These are phyloP conservation scores for Lipotes vexillifer DNA, from an alignment of 2,113 vertebrate genomes.

Conservation along the genomic window DNA sequence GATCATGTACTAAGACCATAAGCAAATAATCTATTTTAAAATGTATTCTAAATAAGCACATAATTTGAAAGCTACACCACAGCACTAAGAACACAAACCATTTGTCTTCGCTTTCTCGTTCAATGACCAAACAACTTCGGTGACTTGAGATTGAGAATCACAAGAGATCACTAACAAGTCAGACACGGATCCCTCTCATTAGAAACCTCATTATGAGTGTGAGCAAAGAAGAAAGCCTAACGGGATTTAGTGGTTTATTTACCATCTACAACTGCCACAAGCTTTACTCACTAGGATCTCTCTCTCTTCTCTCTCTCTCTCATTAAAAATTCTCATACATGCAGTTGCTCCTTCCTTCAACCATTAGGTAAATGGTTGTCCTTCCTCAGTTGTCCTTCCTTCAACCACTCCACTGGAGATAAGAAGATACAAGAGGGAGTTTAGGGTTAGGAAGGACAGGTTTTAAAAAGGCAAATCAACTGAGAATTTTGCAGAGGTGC, in stretches of 20 bases:
- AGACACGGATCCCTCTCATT: background rate
- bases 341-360: background rate
- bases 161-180: background rate
- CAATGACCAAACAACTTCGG: background rate
- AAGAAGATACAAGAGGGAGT: background rate
- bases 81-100: background rate
- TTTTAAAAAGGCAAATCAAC: background rate
- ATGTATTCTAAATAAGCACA: background rate
- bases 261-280: background rate
- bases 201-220: background rate
- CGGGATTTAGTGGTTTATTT: background rate
- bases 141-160: background rate
- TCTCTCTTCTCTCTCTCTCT: background rate
- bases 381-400: no score
- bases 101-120: background rate
- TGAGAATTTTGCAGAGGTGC: background rate
- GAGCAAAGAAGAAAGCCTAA: background rate
- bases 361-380: background rate
- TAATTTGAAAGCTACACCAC: background rate
- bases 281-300: background rate
- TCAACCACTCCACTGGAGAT: background rate
- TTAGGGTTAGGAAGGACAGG: background rate
- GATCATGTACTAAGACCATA: background rate
- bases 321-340: background rate
- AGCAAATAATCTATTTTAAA: background rate